These are phyloP conservation scores for Argynnis bischoffii DNA, from an alignment of 2,888 invertebrate genomes.

Conservation along the genomic window DNA sequence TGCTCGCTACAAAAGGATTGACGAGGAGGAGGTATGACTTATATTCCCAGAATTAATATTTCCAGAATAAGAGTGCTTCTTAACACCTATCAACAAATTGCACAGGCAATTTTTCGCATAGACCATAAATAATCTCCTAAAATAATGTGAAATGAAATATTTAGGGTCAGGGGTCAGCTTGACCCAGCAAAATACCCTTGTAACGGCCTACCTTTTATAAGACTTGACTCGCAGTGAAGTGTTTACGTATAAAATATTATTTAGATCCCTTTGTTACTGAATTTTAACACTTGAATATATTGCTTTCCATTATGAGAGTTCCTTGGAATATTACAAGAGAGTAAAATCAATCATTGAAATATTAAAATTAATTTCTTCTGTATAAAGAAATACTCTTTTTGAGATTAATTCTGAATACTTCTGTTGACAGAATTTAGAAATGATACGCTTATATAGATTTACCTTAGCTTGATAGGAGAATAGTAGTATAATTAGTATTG, in stretches of 20 bases:
- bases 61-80: not conserved
- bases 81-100: constrained; percentile 21
- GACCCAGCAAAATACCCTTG: constrained; percentile 36
- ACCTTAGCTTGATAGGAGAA: no score
- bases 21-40: not conserved
- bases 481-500: no score
- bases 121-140: constrained; percentile 39
- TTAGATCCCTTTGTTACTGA: constrained; percentile 28
- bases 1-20: not conserved
- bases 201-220: constrained; percentile 33
- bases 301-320: not conserved
- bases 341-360: not conserved
- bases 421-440: no score
- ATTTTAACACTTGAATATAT: constrained; percentile 25
- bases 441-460: no score
- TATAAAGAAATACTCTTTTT: no score
- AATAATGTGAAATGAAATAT: constrained; percentile 44
- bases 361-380: no score
- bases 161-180: constrained; percentile 33
- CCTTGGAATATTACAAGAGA: not conserved
- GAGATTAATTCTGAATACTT: no score
- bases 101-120: constrained; percentile 24
- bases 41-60: constrained; percentile 13
- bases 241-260: constrained; percentile 37
- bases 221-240: constrained; percentile 26